A percentile compares a stretch with the other conserved stretches of the same genome.
Evolutionary conservation across 2,888 invertebrate genomes (phyloP).

Genomic region (Chrysomela aeneicollis): DNA sequence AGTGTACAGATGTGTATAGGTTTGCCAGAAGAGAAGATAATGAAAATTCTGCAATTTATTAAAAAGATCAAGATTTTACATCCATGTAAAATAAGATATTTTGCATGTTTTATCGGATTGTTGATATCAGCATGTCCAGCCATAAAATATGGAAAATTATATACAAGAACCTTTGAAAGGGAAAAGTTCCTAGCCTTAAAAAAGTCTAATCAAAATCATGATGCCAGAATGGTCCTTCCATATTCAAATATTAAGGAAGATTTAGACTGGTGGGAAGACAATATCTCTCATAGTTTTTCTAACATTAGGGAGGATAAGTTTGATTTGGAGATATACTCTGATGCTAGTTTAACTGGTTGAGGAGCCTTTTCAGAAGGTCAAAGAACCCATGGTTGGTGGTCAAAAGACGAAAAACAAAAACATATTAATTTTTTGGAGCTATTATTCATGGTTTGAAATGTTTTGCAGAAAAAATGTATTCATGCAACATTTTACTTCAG

Average conservation of each 20-base stretch:
- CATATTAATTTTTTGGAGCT: constrained; percentile 47
- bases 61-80: neutral
- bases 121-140: constrained; percentile 32
- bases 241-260: constrained; percentile 19
- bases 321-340: constrained; percentile 37
- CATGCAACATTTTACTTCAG: constrained; percentile 36
- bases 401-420: constrained; percentile 20
- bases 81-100: constrained; percentile 37
- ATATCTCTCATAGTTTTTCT: constrained; percentile 18
- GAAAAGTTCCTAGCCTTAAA: constrained; percentile 27
- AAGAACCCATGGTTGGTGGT: constrained; percentile 5
- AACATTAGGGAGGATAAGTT: constrained; percentile 25
- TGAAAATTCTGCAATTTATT: constrained; percentile 14
- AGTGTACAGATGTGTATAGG: neutral
- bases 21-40: constrained; percentile 23
- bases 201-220: constrained; percentile 6
- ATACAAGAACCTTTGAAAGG: no score
- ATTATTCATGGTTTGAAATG: constrained; percentile 39
- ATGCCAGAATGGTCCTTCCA: neutral
- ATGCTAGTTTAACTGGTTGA: constrained; percentile 41
- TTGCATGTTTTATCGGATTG: constrained; percentile 33
- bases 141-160: constrained; percentile 40
- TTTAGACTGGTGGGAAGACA: constrained; percentile 38
- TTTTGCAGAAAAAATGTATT: constrained; percentile 31
- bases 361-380: constrained; percentile 36